Evolutionary conservation across 2,113 vertebrate genomes (phyloP), one percentile per base, ranked within the genome.

Genomic region (Pygoscelis adeliae): DNA sequence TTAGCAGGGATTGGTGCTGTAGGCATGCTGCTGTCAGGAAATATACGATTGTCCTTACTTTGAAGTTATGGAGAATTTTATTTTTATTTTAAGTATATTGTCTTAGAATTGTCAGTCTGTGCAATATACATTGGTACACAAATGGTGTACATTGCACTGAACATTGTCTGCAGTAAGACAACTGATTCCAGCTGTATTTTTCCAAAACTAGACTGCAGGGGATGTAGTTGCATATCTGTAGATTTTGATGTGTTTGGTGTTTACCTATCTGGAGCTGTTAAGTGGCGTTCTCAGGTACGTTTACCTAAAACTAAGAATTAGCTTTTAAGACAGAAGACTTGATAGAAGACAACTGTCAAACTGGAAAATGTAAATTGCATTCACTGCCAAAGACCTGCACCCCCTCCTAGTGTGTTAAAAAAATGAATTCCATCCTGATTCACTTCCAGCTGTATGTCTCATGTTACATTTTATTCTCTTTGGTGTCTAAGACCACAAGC

Each of bases 381-480:
- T 53, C 76, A 30, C 13, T 61, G n/a, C 47, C 44, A 65, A 89
- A 46, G 36, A 56, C 40, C 67, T 82, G 27, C n/a, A 63, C 23
- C 22, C 63, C 63, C 40, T 87, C 65, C 70, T 66, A 69, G 66
- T 81, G 83, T 40, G 69, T 47, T 83, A 76, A 87, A 36, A 80
- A 83, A 56, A 7, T 18, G 11, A 92, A 91, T 97, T 95, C 36
- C 34, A 63, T 61, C 56, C 71, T 90, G 36, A 52, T 47, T 92
- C 47, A 71, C 32, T 81, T 85, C 90, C 71, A 85, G 38, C 87
- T 80, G 36, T 83, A 47, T 29, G 14, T 62, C 87, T 94, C 70
- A 61, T 42, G 34, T 85, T 97, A 89, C 53, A 29, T 93, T 96
- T 97, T 95, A 94, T 96, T 97, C 89, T 96, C 74, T 92, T 84